A percentile compares a stretch with the other conserved stretches of the same genome.
Conservation (phyloP, 2,113 vertebrate genomes). For the Globicephala melas region DNA sequence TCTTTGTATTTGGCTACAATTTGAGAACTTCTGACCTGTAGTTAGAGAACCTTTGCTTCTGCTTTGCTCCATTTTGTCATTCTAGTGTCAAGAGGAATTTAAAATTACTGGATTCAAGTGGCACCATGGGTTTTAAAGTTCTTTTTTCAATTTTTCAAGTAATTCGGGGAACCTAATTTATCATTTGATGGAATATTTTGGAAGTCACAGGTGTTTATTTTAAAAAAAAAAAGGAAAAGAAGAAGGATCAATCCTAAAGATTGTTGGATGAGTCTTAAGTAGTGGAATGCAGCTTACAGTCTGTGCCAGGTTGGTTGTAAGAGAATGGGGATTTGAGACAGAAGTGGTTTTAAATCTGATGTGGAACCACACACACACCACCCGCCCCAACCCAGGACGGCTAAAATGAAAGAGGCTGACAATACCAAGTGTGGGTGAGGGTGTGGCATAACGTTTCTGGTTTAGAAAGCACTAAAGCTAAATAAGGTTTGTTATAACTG, state of each 20-base stretch:
- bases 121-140: not conserved
- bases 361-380: not conserved
- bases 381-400: too few species aligned
- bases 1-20: not conserved
- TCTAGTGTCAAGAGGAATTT: not conserved
- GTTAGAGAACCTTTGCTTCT: not conserved
- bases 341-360: not conserved
- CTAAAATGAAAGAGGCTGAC: not conserved
- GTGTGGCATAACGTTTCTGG: not conserved
- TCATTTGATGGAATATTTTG: not conserved
- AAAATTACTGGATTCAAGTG: not conserved
- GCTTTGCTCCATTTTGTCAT: not conserved
- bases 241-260: not conserved
- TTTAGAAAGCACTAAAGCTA: not conserved
- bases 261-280: not conserved
- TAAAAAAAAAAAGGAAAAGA: not conserved
- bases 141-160: not conserved
- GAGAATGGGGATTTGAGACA: not conserved
- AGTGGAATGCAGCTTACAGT: not conserved
- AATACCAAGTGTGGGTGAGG: not conserved
- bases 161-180: not conserved
- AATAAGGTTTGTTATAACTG: not conserved
- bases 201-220: constrained; percentile 13
- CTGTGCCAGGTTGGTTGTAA: not conserved
- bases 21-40: not conserved